These are phyloP conservation scores for Terrapene triunguis DNA, from an alignment of 2,113 vertebrate species.

Conservation along the genomic window DNA sequence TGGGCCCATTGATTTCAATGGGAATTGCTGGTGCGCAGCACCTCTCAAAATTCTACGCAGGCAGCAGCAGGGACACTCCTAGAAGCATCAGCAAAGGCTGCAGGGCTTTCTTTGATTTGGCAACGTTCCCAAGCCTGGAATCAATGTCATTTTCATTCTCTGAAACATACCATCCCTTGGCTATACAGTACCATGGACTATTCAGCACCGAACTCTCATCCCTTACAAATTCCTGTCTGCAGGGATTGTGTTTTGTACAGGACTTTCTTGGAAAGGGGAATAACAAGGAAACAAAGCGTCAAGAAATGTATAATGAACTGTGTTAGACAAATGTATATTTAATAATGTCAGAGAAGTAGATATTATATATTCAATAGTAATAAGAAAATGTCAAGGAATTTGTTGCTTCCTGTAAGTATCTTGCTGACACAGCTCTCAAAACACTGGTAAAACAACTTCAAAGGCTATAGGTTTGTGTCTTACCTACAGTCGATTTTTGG, in stretches of 20 bases:
- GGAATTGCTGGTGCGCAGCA: not conserved
- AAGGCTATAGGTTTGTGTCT: not conserved
- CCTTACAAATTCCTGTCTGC: not conserved
- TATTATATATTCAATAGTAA: not conserved
- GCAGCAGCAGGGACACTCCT: not conserved
- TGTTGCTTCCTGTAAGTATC: not conserved
- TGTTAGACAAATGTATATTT: not conserved
- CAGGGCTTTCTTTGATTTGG: not conserved
- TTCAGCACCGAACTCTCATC: too few relatives aligned
- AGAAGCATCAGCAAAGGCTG: not conserved
- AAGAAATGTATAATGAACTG: not conserved
- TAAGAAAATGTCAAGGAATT: not conserved
- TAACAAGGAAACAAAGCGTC: not conserved
- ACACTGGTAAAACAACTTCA: not conserved
- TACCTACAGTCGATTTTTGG: not conserved
- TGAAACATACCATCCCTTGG: not conserved
- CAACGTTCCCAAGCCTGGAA: accelerated
- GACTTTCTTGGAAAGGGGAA: not conserved
- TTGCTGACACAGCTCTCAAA: not conserved
- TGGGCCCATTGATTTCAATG: not conserved
- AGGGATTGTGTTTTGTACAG: accelerated
- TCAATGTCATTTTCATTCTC: not conserved
- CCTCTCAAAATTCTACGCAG: not conserved
- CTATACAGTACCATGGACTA: not conserved
- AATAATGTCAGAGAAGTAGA: not conserved